Evolutionary conservation across 2,113 vertebrate genomes (phyloP).

Genomic region (Colinus virginianus): DNA sequence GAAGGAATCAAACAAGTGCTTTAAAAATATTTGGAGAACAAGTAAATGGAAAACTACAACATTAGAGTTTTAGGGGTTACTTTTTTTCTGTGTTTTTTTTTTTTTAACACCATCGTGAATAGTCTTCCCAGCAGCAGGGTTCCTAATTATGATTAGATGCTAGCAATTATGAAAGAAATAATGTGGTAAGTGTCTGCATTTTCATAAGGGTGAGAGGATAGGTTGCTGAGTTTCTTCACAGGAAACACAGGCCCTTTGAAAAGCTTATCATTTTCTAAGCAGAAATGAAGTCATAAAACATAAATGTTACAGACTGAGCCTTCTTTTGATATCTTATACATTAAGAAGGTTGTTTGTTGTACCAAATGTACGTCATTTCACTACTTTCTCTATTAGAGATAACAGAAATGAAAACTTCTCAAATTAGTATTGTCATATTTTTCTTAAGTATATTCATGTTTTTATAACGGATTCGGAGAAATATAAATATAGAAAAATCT

Average conservation of each 20-base stretch:
- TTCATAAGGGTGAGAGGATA: slow-evolving; percentile 19
- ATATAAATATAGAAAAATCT: background rate
- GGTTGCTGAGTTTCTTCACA: slow-evolving; percentile 12
- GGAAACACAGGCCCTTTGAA: background rate
- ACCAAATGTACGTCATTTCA: background rate
- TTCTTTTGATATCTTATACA: background rate
- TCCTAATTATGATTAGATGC: slow-evolving; percentile 57
- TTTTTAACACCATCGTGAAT: background rate
- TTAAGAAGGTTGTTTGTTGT: background rate
- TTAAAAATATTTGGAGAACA: background rate
- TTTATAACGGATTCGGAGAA: background rate
- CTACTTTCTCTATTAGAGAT: background rate
- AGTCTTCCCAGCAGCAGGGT: slow-evolving; percentile 43
- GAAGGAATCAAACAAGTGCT: background rate
- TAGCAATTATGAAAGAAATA: slow-evolving; percentile 3
- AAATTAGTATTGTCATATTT: background rate
- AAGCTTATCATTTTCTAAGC: background rate
- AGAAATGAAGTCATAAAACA: background rate
- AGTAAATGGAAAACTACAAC: background rate
- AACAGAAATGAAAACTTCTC: rapidly evolving
- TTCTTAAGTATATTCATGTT: background rate
- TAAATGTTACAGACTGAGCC: background rate
- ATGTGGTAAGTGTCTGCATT: slow-evolving; percentile 11
- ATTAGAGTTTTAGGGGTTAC: background rate
- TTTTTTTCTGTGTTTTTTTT: background rate